Evolutionary conservation across 2,888 invertebrate species (phyloP).

Genomic region (Euplexia lucipara): DNA sequence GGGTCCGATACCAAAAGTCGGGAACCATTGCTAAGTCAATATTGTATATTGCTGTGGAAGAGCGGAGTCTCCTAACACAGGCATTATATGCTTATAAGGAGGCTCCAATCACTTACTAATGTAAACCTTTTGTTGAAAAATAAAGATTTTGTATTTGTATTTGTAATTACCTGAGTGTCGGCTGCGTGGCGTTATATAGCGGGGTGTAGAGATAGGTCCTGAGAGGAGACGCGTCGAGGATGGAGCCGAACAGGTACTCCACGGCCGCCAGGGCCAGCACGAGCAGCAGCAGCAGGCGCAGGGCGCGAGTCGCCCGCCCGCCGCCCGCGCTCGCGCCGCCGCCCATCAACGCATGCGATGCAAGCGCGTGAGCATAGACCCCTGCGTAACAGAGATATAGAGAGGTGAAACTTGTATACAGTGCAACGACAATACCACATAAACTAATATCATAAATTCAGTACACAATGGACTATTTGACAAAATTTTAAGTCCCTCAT

Average conservation of each 20-base stretch:
- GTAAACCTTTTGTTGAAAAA: too few species aligned
- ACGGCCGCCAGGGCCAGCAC: constrained; percentile 93
- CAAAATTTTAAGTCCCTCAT: too few species aligned
- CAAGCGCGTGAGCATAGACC: constrained; percentile 67
- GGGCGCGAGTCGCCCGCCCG: constrained; percentile 88
- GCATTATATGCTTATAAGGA: too few species aligned
- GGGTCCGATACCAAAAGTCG: not conserved
- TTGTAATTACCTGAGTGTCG: constrained; percentile 75
- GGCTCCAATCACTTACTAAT: too few species aligned
- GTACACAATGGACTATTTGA: too few species aligned
- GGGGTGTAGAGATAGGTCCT: constrained; percentile 88
- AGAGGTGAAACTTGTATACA: not conserved
- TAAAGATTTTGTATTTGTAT: too few species aligned
- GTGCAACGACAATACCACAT: not conserved
- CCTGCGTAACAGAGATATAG: constrained; percentile 57
- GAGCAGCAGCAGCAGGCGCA: constrained; percentile 87
- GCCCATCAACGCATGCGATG: constrained; percentile 87
- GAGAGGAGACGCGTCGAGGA: constrained; percentile 90
- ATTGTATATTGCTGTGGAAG: too few species aligned
- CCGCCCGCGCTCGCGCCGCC: constrained; percentile 81
- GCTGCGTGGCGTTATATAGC: constrained; percentile 83
- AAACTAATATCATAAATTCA: too few species aligned
- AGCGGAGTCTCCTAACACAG: too few species aligned
- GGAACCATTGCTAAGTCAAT: not conserved
- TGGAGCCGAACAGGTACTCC: constrained; percentile 93